Percentiles rank a stretch among this genome's conserved stretches.
phyloP scores from a whole-genome alignment of 2,888 invertebrate species.

The Drosophila macrospina region DNA sequence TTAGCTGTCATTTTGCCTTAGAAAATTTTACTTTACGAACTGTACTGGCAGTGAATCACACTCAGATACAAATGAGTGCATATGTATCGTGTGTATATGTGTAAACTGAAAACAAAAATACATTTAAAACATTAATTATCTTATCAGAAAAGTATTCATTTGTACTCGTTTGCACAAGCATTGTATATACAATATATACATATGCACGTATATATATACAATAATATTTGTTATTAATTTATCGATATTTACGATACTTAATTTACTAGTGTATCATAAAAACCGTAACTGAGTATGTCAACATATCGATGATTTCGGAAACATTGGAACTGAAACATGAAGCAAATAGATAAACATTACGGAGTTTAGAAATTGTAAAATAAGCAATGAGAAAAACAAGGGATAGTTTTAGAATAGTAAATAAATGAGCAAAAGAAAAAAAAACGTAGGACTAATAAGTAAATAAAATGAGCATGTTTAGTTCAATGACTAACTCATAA shows the following conservation, averaged over 20 bases:
- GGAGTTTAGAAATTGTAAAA: neutral
- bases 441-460: too few species aligned
- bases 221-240: slow-evolving; percentile 20
- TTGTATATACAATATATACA: slow-evolving; percentile 17
- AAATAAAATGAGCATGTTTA: too few species aligned
- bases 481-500: too few species aligned
- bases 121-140: slow-evolving; percentile 56
- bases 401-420: neutral
- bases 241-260: slow-evolving; percentile 15
- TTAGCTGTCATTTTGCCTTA: slow-evolving; percentile 60
- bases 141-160: slow-evolving; percentile 52
- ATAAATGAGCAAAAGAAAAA: neutral
- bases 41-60: slow-evolving; percentile 49
- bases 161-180: slow-evolving; percentile 51
- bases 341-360: neutral
- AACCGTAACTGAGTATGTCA: neutral
- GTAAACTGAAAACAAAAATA: slow-evolving; percentile 40
- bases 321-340: slow-evolving; percentile 8
- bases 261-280: neutral
- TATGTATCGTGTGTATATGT: slow-evolving; percentile 30
- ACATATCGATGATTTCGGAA: slow-evolving; percentile 2
- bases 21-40: slow-evolving; percentile 29
- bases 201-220: slow-evolving; percentile 15
- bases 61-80: slow-evolving; percentile 31
- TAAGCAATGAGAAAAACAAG: too few species aligned